These are phyloP conservation scores for Paedocypris micromegethes DNA, from an alignment of 2,797 vertebrate species.

Conservation along the genomic window DNA sequence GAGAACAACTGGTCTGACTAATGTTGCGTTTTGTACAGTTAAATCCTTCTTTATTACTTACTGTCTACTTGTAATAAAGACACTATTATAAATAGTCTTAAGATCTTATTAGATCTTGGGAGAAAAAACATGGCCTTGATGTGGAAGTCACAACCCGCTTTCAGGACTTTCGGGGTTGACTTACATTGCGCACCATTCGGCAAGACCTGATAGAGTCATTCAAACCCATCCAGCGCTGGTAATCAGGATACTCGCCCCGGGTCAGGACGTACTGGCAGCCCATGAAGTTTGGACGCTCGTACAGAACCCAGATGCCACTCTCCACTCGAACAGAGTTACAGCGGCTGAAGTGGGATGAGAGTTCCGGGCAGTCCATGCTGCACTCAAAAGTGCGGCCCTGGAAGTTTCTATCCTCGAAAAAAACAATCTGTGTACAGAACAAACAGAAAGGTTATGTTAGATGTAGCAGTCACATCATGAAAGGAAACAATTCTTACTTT, in stretches of 20 bases:
- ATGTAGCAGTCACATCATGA: not conserved
- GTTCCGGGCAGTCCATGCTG: constrained; percentile 58
- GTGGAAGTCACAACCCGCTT: not conserved
- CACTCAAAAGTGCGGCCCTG: constrained; percentile 57
- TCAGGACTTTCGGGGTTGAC: constrained; percentile 12
- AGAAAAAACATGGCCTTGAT: not conserved
- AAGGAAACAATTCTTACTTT: constrained; percentile 49
- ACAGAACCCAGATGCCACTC: constrained; percentile 59
- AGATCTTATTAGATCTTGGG: not conserved
- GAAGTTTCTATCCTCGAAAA: constrained; percentile 62
- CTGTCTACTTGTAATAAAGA: too few relatives aligned
- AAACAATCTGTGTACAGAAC: constrained; percentile 52
- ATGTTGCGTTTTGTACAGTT: too few relatives aligned
- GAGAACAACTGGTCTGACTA: too few relatives aligned
- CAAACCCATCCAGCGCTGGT: constrained; percentile 59
- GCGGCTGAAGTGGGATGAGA: constrained; percentile 51
- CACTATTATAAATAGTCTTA: too few relatives aligned
- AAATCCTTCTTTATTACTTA: too few relatives aligned
- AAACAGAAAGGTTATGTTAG: not conserved
- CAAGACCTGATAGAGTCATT: constrained; percentile 61
- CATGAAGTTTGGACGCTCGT: constrained; percentile 59
- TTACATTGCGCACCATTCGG: constrained; percentile 51
- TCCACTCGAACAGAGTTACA: constrained; percentile 61
- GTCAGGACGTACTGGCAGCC: constrained; percentile 59
- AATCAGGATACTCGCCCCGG: constrained; percentile 58